phyloP scores from a whole-genome alignment of 1,140 invertebrate genomes.

The Drosophila pseudoananassae region DNA sequence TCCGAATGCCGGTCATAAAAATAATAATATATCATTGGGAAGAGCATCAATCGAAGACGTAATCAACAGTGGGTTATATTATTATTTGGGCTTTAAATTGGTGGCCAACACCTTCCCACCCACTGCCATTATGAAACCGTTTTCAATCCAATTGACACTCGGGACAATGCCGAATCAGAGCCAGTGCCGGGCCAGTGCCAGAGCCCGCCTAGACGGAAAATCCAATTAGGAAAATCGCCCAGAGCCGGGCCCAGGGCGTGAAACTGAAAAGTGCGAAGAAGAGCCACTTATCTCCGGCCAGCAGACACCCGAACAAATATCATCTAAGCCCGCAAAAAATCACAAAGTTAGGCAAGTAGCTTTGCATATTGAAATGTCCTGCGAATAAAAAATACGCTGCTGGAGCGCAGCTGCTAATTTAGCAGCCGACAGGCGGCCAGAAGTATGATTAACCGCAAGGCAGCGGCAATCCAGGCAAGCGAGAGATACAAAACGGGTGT shows the following conservation, averaged over 20 bases:
- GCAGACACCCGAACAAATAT: conserved; percentile 6
- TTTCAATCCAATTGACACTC: conserved; percentile 47
- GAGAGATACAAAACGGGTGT: conserved; percentile 72
- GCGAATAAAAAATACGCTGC: conserved; percentile 25
- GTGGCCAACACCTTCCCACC: conserved; percentile 16
- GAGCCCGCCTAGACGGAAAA: conserved; percentile 46
- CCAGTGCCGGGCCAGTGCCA: conserved; percentile 3
- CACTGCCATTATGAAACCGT: conserved; percentile 30
- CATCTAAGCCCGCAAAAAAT: too few species aligned
- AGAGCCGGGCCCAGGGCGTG: conserved; percentile 26
- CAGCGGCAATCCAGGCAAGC: conserved; percentile 35
- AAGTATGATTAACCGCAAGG: conserved; percentile 73
- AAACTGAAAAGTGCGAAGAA: conserved; percentile 25
- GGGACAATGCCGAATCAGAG: conserved; percentile 35
- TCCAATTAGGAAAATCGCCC: conserved; percentile 51
- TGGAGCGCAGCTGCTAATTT: conserved; percentile 67
- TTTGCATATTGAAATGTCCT: conserved; percentile 48
- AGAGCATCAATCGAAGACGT: conserved; percentile 35
- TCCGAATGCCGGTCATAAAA: conserved; percentile 38
- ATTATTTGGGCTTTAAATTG: conserved; percentile 23
- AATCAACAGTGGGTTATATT: conserved; percentile 41
- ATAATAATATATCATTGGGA: conserved; percentile 46
- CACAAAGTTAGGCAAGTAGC: conserved; percentile 7
- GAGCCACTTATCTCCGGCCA: conserved; percentile 20
- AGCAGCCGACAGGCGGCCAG: conserved; percentile 22